A percentile compares a stretch with the other conserved stretches of the same genome.
These are phyloP conservation scores for Archegozetes longisetosus DNA, from an alignment of 1,140 invertebrate species.

Conservation along the genomic window DNA sequence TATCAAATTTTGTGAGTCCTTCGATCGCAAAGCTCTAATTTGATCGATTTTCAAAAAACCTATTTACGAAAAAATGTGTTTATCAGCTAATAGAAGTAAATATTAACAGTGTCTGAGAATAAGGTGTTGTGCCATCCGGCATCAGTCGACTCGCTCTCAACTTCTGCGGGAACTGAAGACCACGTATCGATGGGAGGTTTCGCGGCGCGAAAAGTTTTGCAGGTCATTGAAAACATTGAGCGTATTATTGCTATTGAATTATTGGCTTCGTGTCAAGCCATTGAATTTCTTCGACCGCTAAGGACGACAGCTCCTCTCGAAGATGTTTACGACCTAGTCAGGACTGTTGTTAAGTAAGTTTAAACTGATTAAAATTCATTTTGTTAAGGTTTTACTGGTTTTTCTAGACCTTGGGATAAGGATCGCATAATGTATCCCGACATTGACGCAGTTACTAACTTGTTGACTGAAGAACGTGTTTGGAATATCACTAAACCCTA, in stretches of 20 bases:
- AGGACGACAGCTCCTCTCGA: constrained; percentile 50
- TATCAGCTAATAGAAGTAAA: too few relatives aligned
- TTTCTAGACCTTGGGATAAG: constrained; percentile 40
- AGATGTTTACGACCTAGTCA: constrained; percentile 47
- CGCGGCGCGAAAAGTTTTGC: constrained; percentile 46
- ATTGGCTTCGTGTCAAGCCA: constrained; percentile 51
- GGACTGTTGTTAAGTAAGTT: constrained; percentile 35
- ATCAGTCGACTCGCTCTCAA: constrained; percentile 51
- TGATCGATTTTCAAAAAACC: too few relatives aligned
- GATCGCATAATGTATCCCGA: constrained; percentile 51
- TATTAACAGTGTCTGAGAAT: constrained; percentile 48
- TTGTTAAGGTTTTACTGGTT: not conserved
- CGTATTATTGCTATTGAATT: constrained; percentile 52
- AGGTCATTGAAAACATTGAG: constrained; percentile 49
- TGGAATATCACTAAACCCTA: constrained; percentile 33
- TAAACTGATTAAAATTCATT: not conserved
- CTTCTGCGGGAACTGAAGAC: constrained; percentile 56
- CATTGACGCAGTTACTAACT: constrained; percentile 40
- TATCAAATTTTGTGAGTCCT: too few relatives aligned
- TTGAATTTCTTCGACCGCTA: constrained; percentile 52
- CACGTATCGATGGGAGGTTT: constrained; percentile 61
- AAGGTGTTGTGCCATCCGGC: constrained; percentile 57
- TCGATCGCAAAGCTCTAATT: too few relatives aligned
- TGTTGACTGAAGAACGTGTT: constrained; percentile 41
- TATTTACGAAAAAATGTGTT: too few relatives aligned